phyloP scores from a whole-genome alignment of 92 coral and sea anemone species.

The Epizoanthus stellaris region DNA sequence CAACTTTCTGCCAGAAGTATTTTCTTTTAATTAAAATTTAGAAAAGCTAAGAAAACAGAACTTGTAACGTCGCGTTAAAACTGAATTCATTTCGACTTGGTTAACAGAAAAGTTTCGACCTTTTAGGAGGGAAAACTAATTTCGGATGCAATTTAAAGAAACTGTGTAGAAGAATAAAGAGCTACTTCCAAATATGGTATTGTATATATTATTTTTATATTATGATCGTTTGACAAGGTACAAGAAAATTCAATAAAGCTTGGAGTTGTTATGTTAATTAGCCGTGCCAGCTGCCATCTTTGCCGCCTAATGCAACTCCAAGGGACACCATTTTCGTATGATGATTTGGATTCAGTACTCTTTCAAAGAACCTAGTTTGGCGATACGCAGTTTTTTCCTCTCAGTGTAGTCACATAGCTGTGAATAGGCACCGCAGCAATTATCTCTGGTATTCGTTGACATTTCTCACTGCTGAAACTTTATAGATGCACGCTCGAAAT shows the following conservation, averaged over 20 bases:
- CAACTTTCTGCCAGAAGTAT: not conserved
- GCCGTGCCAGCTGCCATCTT: slow-evolving; percentile 69
- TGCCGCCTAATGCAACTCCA: slow-evolving; percentile 23
- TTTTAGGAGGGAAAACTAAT: slow-evolving; percentile 14
- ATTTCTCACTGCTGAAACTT: not conserved
- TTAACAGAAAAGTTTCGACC: not conserved
- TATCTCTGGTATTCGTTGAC: not conserved
- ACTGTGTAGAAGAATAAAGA: not conserved
- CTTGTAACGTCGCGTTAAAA: not conserved
- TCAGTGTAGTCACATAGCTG: not conserved
- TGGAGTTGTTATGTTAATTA: slow-evolving; percentile 80
- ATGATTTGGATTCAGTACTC: not conserved
- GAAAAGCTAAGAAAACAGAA: not conserved
- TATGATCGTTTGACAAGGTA: slow-evolving; percentile 52
- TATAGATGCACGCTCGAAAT: slow-evolving; percentile 7
- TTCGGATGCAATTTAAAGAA: slow-evolving; percentile 32
- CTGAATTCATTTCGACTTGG: not conserved
- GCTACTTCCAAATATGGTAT: slow-evolving; percentile 57
- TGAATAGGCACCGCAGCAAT: not conserved
- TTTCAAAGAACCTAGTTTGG: not conserved
- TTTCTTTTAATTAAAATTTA: not conserved
- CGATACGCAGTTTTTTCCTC: not conserved
- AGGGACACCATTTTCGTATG: not conserved
- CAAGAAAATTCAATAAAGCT: slow-evolving; percentile 70
- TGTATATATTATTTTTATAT: slow-evolving; percentile 52